Conservation (phyloP, 2,113 vertebrate species). For the Psilopsiagon aurifrons region DNA sequence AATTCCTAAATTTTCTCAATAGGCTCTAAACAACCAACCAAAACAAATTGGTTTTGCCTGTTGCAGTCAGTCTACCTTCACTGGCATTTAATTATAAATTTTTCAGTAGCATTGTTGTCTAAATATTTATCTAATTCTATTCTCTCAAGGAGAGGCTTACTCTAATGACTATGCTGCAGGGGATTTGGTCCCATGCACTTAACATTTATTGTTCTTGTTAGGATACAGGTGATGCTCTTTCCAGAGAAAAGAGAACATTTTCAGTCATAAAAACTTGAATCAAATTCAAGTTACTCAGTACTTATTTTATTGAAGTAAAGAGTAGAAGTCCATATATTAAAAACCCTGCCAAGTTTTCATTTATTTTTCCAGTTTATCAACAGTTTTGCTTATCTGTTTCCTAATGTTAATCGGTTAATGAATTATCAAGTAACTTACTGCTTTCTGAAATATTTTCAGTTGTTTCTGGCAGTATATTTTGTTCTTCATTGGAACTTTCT, state of each 20-base stretch:
- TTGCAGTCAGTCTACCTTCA: not conserved
- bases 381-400: not conserved
- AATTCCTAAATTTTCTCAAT: slow-evolving; percentile 13
- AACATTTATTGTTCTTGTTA: not conserved
- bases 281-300: not conserved
- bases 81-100: slow-evolving; percentile 2
- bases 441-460: not conserved
- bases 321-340: not conserved
- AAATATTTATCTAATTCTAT: slow-evolving; percentile 21
- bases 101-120: not conserved
- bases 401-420: not conserved
- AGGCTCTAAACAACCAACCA: not conserved
- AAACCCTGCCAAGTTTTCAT: not conserved
- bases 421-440: not conserved
- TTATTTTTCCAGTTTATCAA: not conserved
- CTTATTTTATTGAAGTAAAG: not conserved
- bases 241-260: not conserved
- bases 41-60: not conserved
- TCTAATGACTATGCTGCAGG: not conserved
- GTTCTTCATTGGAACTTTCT: not conserved
- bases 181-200: not conserved
- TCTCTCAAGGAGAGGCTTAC: not conserved
- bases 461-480: not conserved
- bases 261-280: not conserved
- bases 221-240: not conserved